phyloP scores from a whole-genome alignment of 2,113 vertebrate genomes.

The Thomomys bottae region DNA sequence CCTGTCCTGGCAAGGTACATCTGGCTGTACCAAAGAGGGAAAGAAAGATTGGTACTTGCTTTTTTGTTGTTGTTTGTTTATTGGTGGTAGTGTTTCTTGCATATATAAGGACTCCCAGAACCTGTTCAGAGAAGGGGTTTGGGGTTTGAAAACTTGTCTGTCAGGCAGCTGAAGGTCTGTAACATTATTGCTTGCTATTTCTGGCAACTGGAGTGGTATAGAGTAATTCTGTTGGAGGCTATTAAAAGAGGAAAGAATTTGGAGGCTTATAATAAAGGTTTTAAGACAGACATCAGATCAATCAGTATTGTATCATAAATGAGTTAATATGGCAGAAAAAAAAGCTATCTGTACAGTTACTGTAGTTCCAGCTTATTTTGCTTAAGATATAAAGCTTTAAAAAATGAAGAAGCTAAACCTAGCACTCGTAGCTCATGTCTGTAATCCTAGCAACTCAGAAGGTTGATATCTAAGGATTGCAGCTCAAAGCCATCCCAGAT shows the following conservation, averaged over 20 bases:
- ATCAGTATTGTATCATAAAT: background rate
- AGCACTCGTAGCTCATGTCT: too few relatives aligned
- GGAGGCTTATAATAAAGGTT: background rate
- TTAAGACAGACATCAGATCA: constrained; percentile 3
- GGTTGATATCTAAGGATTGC: too few relatives aligned
- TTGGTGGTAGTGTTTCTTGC: background rate
- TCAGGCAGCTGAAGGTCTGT: constrained; percentile 5
- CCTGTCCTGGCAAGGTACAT: background rate
- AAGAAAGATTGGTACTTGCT: background rate
- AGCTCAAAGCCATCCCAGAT: too few relatives aligned
- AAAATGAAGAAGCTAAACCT: background rate
- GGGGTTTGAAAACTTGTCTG: background rate
- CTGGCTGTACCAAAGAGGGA: background rate
- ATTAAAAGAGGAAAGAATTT: constrained; percentile 1
- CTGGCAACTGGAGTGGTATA: constrained; percentile 30
- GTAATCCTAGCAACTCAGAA: too few relatives aligned
- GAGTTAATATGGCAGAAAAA: background rate
- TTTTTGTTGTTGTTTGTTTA: too few relatives aligned
- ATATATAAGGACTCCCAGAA: background rate
- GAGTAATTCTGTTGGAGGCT: background rate
- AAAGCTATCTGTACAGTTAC: background rate
- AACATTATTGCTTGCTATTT: constrained; percentile 33
- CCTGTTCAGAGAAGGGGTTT: constrained; percentile 14
- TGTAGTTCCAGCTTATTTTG: constrained; percentile 39
- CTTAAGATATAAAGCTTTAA: background rate